Percentiles rank a stretch among this genome's conserved stretches.
phyloP scores from a whole-genome alignment of 2,888 invertebrate genomes.

The Hyles lineata region DNA sequence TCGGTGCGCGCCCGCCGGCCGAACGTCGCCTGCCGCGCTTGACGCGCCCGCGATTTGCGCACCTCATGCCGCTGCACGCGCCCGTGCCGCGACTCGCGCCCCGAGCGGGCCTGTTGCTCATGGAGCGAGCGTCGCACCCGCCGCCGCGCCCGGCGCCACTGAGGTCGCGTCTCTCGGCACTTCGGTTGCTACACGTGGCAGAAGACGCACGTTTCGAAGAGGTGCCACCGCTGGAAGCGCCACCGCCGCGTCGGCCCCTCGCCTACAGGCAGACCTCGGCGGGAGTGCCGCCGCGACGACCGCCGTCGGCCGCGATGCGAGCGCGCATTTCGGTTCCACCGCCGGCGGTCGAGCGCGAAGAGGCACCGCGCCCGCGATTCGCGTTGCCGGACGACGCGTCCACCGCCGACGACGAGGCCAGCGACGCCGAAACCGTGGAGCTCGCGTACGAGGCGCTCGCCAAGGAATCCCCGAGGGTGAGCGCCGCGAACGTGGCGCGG shows the following conservation, averaged over 20 bases:
- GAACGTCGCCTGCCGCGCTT: slow-evolving; percentile 36
- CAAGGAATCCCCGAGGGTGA: slow-evolving; percentile 44
- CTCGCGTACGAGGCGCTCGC: slow-evolving; percentile 41
- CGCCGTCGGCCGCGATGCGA: slow-evolving; percentile 39
- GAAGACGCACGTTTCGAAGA: slow-evolving; percentile 37
- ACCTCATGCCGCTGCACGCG: slow-evolving; percentile 37
- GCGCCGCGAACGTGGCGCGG: slow-evolving; percentile 47
- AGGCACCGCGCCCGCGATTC: slow-evolving; percentile 51
- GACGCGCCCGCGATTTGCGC: slow-evolving; percentile 38
- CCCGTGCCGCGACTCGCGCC: slow-evolving; percentile 34
- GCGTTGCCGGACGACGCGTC: slow-evolving; percentile 47
- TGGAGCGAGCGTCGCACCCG: slow-evolving; percentile 38
- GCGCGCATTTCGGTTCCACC: slow-evolving; percentile 36
- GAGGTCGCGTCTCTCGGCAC: slow-evolving; percentile 37
- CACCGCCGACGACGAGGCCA: slow-evolving; percentile 40
- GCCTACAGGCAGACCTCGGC: slow-evolving; percentile 36
- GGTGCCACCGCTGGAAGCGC: slow-evolving; percentile 40
- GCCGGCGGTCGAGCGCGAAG: slow-evolving; percentile 39
- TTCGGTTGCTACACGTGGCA: slow-evolving; percentile 43
- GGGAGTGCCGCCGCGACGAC: slow-evolving; percentile 49
- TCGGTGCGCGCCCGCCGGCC: slow-evolving; percentile 42
- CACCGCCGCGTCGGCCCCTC: slow-evolving; percentile 35
- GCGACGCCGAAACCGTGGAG: slow-evolving; percentile 38
- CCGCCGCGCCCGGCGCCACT: slow-evolving; percentile 34
- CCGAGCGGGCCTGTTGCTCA: slow-evolving; percentile 37